Percentiles rank a stretch among this genome's conserved stretches.
Evolutionary conservation across 2,888 invertebrate species (phyloP).

Genomic region (Girardia tigrina): DNA sequence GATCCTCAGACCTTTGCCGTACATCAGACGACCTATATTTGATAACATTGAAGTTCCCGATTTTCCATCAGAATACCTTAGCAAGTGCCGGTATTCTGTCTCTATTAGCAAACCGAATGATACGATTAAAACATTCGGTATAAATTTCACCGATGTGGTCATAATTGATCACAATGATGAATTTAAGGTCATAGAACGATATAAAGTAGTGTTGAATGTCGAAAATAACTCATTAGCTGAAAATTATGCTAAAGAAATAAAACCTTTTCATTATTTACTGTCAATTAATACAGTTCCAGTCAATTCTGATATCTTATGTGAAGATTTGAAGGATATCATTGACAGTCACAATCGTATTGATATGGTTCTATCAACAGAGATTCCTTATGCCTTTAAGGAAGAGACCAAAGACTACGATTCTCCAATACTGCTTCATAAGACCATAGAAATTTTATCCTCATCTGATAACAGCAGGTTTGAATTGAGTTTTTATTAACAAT

Average conservation of each 20-base stretch:
- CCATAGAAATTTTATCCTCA: not conserved
- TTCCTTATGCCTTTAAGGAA: not conserved
- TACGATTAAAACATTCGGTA: not conserved
- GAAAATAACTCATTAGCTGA: not conserved
- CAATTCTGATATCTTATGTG: not conserved
- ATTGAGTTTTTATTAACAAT: not conserved
- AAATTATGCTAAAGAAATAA: not conserved
- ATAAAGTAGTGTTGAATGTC: not conserved
- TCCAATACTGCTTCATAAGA: not conserved
- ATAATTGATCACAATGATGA: not conserved
- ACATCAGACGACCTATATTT: not conserved
- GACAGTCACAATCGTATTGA: not conserved
- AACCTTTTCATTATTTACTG: not conserved
- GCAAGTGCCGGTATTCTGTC: not conserved
- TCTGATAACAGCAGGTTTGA: not conserved
- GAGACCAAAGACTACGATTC: not conserved
- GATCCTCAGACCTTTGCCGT: not conserved
- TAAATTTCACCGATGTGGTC: slow-evolving; percentile 18
- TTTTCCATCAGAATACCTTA: not conserved
- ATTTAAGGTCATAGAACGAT: not conserved
- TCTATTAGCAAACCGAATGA: not conserved
- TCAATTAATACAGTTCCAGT: not conserved
- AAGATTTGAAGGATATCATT: not conserved
- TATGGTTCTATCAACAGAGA: not conserved
- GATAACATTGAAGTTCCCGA: not conserved